These are phyloP conservation scores for Pseudonaja textilis DNA, from an alignment of 2,113 vertebrate species.

Conservation along the genomic window DNA sequence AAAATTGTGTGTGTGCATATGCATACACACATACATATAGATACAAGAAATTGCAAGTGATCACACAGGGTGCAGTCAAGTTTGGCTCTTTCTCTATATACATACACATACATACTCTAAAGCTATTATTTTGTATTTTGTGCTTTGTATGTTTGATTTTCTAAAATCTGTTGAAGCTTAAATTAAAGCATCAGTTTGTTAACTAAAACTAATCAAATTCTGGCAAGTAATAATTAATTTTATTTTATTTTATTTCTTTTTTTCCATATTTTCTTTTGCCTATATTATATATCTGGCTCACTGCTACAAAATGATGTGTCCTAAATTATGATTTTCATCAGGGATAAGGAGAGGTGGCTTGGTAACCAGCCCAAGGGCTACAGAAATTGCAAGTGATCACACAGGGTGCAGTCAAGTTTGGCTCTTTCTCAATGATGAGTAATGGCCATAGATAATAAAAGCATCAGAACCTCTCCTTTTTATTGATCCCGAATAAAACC, in stretches of 20 bases:
- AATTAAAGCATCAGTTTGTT: background rate
- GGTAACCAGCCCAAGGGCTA: conserved; percentile 2
- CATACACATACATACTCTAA: too few species aligned
- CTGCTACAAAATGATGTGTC: conserved; percentile 7
- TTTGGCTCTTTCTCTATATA: background rate
- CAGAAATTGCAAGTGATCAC: background rate
- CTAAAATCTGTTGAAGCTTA: background rate
- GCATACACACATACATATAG: too few species aligned
- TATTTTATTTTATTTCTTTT: background rate
- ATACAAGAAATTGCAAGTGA: background rate
- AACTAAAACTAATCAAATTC: background rate
- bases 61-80: background rate
- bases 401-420: background rate
- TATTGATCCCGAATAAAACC: conserved; percentile 6
- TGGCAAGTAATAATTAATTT: background rate
- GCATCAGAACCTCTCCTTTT: background rate
- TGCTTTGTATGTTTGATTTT: background rate
- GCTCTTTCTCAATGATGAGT: conserved; percentile 7
- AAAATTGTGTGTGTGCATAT: too few species aligned
- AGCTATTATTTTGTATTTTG: too few species aligned
- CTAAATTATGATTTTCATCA: conserved; percentile 17
- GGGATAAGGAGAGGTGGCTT: background rate
- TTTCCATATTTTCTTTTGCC: conserved; percentile 1
- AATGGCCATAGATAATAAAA: background rate
- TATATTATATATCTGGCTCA: conserved; percentile 11